Conservation (phyloP, 2,113 vertebrate genomes). For the Steatornis caripensis region DNA sequence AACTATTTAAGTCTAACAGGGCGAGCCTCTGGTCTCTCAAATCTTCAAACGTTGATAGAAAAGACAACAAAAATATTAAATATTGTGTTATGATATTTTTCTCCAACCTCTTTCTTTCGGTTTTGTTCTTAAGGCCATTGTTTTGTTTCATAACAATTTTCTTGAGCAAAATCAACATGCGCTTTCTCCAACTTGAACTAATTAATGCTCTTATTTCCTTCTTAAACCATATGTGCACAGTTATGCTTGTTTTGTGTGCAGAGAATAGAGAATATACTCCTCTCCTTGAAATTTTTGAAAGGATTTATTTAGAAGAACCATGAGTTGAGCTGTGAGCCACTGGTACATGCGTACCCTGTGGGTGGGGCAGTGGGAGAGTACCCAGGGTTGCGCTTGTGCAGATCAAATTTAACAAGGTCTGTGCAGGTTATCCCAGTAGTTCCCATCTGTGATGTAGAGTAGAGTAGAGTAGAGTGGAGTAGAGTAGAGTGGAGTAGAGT, state of each 20-base stretch:
- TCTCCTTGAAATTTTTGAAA: neutral
- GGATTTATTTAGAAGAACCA: neutral
- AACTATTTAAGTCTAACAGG: neutral
- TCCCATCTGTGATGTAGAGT: neutral
- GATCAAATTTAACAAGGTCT: neutral
- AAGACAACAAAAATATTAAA: neutral
- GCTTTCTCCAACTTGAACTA: neutral
- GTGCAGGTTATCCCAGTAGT: neutral
- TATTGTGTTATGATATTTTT: neutral
- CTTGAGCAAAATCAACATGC: neutral
- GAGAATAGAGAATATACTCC: neutral
- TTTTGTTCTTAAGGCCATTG: neutral
- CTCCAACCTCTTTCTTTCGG: neutral
- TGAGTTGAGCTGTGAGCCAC: neutral
- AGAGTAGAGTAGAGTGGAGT: neutral
- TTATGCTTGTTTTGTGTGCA: neutral
- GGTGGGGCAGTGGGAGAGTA: neutral
- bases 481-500: neutral
- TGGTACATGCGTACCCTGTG: neutral
- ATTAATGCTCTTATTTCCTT: neutral
- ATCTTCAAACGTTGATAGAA: neutral
- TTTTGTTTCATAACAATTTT: conserved; percentile 3
- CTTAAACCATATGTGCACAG: rapidly evolving
- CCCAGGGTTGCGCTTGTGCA: neutral
- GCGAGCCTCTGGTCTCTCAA: neutral